A percentile compares a stretch with the other conserved stretches of the same genome.
Conservation (phyloP, 2,113 vertebrate species). For the Miniopterus natalensis region DNA sequence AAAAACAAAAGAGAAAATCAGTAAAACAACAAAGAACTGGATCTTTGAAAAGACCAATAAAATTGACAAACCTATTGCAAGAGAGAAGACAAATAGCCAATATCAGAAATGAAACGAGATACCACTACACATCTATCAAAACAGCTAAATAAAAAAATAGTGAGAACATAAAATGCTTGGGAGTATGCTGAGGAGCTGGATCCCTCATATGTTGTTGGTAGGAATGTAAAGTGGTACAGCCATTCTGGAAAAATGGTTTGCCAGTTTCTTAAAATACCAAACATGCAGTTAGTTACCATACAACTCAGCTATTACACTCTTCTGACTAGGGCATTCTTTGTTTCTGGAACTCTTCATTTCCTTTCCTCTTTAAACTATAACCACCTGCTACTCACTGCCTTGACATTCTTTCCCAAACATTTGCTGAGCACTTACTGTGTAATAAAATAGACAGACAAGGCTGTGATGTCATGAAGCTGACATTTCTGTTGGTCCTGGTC, state of each 20-base stretch:
- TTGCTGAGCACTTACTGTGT: neutral
- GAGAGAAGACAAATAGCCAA: neutral
- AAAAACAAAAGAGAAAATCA: neutral
- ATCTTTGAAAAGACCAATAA: neutral
- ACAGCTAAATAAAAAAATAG: too few relatives aligned
- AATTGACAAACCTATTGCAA: neutral
- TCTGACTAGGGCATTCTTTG: fast-evolving
- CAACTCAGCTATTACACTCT: neutral
- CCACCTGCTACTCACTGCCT: fast-evolving
- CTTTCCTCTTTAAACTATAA: neutral
- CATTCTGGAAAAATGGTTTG: too few relatives aligned
- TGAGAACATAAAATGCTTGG: neutral
- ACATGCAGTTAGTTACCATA: neutral
- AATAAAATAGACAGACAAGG: neutral
- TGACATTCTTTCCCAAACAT: neutral
- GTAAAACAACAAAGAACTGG: neutral
- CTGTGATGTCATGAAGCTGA: neutral
- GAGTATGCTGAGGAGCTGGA: neutral
- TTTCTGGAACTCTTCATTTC: neutral
- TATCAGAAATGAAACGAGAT: neutral
- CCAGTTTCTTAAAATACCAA: neutral
- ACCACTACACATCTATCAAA: neutral
- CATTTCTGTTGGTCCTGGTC: neutral
- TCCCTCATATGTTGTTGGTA: neutral
- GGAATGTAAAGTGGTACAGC: fast-evolving